These are phyloP conservation scores for Trematomus loennbergii DNA, from an alignment of 2,113 vertebrate genomes.

Conservation along the genomic window DNA sequence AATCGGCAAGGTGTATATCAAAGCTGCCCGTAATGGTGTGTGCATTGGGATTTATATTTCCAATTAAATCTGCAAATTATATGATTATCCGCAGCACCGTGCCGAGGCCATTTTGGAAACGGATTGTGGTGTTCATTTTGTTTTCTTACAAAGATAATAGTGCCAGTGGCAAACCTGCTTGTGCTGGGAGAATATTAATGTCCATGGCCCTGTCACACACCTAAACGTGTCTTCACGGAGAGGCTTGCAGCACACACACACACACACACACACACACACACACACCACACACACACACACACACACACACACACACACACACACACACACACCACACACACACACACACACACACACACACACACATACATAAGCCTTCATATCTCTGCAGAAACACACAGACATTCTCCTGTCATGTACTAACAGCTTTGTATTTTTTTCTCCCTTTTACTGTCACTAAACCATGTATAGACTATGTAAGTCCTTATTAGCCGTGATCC, in stretches of 20 bases:
- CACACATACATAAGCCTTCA: slow-evolving; percentile 20
- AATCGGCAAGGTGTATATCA: slow-evolving; percentile 82
- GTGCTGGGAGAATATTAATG: slow-evolving; percentile 79
- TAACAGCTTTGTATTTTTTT: slow-evolving; percentile 27
- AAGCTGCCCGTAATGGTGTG: slow-evolving; percentile 80
- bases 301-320: not conserved
- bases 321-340: not conserved
- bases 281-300: slow-evolving; percentile 3
- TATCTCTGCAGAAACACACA: slow-evolving; percentile 31
- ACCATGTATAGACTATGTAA: slow-evolving; percentile 61
- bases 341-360: too few species aligned
- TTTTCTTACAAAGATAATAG: slow-evolving; percentile 79
- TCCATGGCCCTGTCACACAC: slow-evolving; percentile 50
- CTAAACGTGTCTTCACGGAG: slow-evolving; percentile 26
- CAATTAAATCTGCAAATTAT: slow-evolving; percentile 88
- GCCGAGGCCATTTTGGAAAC: slow-evolving; percentile 81
- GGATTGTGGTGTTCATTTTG: slow-evolving; percentile 74
- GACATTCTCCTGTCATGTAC: slow-evolving; percentile 21
- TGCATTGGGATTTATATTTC: slow-evolving; percentile 86
- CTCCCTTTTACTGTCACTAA: slow-evolving; percentile 66
- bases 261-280: slow-evolving; percentile 2
- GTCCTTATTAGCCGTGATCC: slow-evolving; percentile 71
- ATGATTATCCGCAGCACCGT: slow-evolving; percentile 83
- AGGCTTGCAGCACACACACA: slow-evolving; percentile 2
- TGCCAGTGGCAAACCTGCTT: slow-evolving; percentile 73